Percentiles rank a stretch among this genome's conserved stretches.
Evolutionary conservation across 1,140 invertebrate genomes (phyloP).

Genomic region (Meloidogyne chitwoodi): DNA sequence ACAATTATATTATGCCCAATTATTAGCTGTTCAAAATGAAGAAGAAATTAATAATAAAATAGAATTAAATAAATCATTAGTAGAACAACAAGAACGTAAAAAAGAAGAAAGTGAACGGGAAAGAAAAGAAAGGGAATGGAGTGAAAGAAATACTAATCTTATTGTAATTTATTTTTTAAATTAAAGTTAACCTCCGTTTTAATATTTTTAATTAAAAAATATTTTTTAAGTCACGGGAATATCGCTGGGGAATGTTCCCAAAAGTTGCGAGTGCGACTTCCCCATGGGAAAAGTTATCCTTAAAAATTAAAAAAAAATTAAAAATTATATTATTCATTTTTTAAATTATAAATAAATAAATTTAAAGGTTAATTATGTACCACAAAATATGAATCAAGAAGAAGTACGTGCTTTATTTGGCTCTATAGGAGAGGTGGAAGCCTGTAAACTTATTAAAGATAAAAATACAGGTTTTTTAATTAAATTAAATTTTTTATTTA

Average conservation of each 20-base stretch:
- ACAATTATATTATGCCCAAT: conserved; percentile 9
- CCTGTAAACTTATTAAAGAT: conserved; percentile 95
- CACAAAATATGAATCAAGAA: conserved; percentile 98
- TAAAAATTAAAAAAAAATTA: no score
- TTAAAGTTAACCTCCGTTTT: no score
- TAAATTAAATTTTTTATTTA: neutral
- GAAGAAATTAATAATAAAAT: neutral
- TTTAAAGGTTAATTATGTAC: conserved; percentile 77
- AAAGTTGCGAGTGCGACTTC: no score
- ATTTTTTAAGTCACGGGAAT: no score
- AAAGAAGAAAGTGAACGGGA: conserved; percentile 8
- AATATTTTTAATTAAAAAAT: no score
- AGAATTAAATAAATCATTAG: neutral
- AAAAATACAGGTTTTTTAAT: conserved; percentile 81
- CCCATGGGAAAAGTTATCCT: no score
- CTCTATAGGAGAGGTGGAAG: conserved; percentile 95
- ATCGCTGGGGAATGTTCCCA: no score
- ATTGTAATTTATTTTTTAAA: conserved; percentile 70
- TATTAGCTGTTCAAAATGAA: conserved; percentile 18
- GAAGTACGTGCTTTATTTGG: conserved; percentile 77
- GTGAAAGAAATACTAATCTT: conserved; percentile 71
- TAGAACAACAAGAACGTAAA: neutral
- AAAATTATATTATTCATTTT: no score
- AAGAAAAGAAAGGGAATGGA: neutral
- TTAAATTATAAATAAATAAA: no score